Percentiles rank a stretch among this genome's conserved stretches.
Conservation (phyloP, 1,140 invertebrate genomes). For the Brachionus calyciflorus region DNA sequence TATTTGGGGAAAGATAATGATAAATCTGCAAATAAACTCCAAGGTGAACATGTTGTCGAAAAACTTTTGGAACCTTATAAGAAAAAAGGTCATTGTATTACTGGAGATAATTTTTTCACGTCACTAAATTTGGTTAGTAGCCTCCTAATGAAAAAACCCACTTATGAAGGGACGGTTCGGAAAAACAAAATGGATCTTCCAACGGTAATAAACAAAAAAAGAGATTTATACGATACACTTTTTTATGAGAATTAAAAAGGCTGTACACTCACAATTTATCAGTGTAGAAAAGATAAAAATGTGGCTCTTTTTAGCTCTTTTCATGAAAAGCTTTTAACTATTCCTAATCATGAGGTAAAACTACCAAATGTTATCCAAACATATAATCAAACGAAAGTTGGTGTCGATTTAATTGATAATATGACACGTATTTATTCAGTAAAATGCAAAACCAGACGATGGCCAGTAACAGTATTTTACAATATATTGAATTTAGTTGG, state of each 20-base stretch:
- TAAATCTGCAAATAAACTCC: no score
- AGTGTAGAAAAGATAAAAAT: conserved; percentile 48
- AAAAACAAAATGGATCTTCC: not conserved
- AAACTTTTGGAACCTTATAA: no score
- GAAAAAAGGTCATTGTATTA: conserved; percentile 7
- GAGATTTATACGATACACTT: not conserved
- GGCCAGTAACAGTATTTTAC: no score
- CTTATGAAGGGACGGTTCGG: not conserved
- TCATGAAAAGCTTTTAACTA: conserved; percentile 34
- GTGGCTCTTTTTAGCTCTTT: conserved; percentile 15
- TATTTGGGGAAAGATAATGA: no score
- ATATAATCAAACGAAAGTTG: conserved; percentile 49
- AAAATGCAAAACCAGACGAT: no score
- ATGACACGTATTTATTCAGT: no score
- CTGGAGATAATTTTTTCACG: conserved; percentile 2
- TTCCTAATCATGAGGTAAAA: conserved; percentile 5
- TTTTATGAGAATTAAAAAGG: conserved; percentile 25
- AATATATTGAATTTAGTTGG: no score
- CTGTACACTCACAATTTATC: conserved; percentile 48
- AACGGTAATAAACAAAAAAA: not conserved
- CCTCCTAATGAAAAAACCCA: not conserved
- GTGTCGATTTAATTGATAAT: not conserved
- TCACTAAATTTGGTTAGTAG: not conserved
- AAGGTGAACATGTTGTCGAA: no score
- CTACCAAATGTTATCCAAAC: conserved; percentile 45